phyloP scores from a whole-genome alignment of 2,797 vertebrate genomes.

The Mustela erminea region DNA sequence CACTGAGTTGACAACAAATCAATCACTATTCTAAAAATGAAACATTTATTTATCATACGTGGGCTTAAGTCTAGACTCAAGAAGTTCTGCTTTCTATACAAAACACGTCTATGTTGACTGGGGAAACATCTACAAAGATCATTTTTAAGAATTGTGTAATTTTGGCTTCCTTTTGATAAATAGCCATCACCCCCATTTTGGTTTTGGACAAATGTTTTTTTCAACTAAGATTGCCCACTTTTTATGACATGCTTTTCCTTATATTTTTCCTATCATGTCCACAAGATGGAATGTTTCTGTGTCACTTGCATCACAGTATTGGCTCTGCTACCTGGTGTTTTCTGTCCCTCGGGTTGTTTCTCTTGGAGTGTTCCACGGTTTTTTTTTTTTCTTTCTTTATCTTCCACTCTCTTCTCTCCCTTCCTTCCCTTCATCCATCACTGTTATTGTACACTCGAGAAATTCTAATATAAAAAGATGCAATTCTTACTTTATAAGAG shows the following conservation, averaged over 20 bases:
- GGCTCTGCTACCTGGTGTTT: background rate
- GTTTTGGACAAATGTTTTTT: background rate
- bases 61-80: background rate
- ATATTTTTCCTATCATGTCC: background rate
- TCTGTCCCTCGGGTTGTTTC: constrained; percentile 34
- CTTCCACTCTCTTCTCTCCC: background rate
- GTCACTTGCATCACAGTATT: background rate
- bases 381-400: background rate
- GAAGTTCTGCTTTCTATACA: background rate
- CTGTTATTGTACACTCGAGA: background rate
- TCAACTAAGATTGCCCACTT: background rate
- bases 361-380: background rate
- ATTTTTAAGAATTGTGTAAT: background rate
- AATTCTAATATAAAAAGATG: background rate
- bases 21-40: background rate
- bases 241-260: background rate
- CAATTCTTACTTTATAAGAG: background rate
- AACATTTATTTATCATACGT: background rate
- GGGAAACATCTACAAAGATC: background rate
- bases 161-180: constrained; percentile 12
- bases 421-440: constrained; percentile 4
- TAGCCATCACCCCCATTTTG: background rate
- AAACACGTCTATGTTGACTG: background rate
- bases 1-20: background rate
- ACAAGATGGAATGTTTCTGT: background rate